A percentile compares a stretch with the other conserved stretches of the same genome.
Evolutionary conservation across 1,140 invertebrate species (phyloP).

Genomic region (Diuraphis noxia): DNA sequence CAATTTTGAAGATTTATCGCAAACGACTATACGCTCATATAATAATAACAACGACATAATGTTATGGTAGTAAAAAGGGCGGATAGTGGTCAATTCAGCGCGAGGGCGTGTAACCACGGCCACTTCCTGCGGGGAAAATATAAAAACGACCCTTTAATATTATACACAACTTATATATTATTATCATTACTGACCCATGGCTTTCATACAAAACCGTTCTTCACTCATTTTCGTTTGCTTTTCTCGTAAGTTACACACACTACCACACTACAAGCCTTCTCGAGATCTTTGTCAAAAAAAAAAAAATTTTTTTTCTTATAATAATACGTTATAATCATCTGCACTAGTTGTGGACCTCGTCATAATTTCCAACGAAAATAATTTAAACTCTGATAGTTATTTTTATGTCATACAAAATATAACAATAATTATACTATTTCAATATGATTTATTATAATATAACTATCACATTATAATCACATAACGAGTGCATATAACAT

Average conservation of each 20-base stretch:
- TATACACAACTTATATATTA: not conserved
- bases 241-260: not conserved
- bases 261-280: no score
- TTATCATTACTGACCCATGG: not conserved
- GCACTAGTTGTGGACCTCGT: not conserved
- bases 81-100: not conserved
- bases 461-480: not conserved
- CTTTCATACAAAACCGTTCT: not conserved
- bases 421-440: not conserved
- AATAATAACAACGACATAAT: not conserved
- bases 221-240: not conserved
- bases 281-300: not conserved
- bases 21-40: not conserved
- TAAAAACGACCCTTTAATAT: not conserved
- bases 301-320: no score
- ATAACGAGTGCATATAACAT: not conserved
- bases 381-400: not conserved
- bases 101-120: not conserved
- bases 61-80: not conserved
- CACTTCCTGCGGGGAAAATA: not conserved
- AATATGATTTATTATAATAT: not conserved
- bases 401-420: not conserved
- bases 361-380: not conserved
- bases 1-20: not conserved
- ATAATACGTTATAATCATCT: not conserved